Percentiles rank a stretch among this genome's conserved stretches.
phyloP scores from a whole-genome alignment of 2,888 invertebrate species.

The Diogma glabrata region DNA sequence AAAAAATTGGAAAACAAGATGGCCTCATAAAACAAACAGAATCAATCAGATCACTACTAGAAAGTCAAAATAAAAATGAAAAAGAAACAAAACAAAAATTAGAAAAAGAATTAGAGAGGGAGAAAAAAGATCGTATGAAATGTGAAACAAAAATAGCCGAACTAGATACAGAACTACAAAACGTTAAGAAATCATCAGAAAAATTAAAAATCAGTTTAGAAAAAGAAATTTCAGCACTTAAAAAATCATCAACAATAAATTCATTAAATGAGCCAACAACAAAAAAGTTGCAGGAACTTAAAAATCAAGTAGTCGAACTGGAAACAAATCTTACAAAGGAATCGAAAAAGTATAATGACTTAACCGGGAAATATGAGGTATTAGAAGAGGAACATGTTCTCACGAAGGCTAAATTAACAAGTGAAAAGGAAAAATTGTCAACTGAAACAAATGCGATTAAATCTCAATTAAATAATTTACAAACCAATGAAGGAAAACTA shows the following conservation, averaged over 20 bases:
- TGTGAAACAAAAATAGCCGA: conserved; percentile 52
- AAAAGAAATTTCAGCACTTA: conserved; percentile 64
- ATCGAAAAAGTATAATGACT: conserved; percentile 63
- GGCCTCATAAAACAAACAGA: conserved; percentile 40
- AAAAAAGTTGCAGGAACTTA: no score
- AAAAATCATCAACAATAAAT: conserved; percentile 35
- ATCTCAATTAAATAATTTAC: conserved; percentile 28
- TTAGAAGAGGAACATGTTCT: conserved; percentile 76
- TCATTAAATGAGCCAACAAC: conserved; percentile 40
- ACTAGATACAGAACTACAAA: conserved; percentile 43
- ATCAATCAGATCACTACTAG: conserved; percentile 35
- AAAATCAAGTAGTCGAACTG: conserved; percentile 43
- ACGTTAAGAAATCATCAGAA: conserved; percentile 53
- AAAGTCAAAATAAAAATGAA: conserved; percentile 38
- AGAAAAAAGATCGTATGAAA: conserved; percentile 49
- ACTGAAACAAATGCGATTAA: conserved; percentile 27
- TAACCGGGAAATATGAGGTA: conserved; percentile 71
- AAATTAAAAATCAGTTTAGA: conserved; percentile 55
- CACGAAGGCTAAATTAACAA: conserved; percentile 67
- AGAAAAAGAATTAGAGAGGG: conserved; percentile 52
- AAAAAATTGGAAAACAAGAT: conserved; percentile 40
- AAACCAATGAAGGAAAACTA: conserved; percentile 20
- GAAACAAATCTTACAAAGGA: conserved; percentile 55
- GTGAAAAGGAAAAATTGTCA: conserved; percentile 68
- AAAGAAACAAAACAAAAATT: conserved; percentile 38